Evolutionary conservation across 2,888 invertebrate species (phyloP), one percentile per base, ranked within the genome.

Genomic region (Drosophila silvestris): DNA sequence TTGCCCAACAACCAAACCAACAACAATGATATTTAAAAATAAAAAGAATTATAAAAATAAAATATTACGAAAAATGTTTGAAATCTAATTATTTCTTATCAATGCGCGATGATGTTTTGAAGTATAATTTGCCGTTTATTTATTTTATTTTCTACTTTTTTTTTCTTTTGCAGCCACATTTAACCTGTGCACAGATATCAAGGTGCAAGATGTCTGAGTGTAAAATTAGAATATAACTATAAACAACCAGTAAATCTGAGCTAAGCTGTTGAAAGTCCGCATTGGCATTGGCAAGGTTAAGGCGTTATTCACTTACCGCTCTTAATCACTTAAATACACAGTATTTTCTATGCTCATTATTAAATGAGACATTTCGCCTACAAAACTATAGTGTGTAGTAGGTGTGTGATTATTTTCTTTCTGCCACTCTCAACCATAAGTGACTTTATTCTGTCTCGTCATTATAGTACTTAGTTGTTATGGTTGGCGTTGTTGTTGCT

Each of bases 281-380:
- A 47, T 39, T 19, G 9, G 47, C 56, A 66, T 19, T 74, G 50
- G 74, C 88, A 89, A 89, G 82, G 88, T 70, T 76, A 70, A 81
- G 82, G 87, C 82, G 68, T 44, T 81, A 76, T 82, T 85, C 86
- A 85, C 81, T 85, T 83, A 90, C 90, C 53, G 83, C 85, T 88
- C 60, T 70, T 56, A 70, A 73, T 77, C 68, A 54, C 51, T 19
- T 14, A 26, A 7, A 35, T 35, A 50, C 4, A 16, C 22, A 47
- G 22, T 47, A 4, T 47, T 62, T 41, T 58, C 2, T 47, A 50
- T 72, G 57, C 19, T 53, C 26, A 39, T 16, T 22, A 22, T 28
- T 35, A 58, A 58, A 67, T 68, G 50, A 33, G 56, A 19, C 37
- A 58, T 47, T 47, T 47, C 7, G 47, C 26, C 26, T 50, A 30